Conservation (phyloP, 2,888 invertebrate genomes). For the Mesorhabditis belari region DNA sequence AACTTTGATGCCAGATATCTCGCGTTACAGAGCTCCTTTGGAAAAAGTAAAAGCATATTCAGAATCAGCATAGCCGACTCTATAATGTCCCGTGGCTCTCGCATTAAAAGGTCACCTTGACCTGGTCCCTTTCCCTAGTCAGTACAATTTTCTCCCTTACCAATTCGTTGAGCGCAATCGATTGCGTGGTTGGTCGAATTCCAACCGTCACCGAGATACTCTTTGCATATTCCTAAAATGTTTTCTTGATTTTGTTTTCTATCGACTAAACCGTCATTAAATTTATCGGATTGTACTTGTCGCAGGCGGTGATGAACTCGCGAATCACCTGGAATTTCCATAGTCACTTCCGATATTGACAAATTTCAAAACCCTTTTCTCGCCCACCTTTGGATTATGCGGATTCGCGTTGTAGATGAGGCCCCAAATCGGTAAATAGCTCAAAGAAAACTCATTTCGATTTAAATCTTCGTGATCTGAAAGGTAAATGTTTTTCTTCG, state of each 20-base stretch:
- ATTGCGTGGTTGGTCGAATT: neutral
- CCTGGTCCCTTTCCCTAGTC: too few species aligned
- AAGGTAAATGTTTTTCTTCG: neutral
- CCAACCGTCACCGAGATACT: neutral
- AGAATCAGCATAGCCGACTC: too few species aligned
- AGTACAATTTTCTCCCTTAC: too few species aligned
- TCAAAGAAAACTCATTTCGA: neutral
- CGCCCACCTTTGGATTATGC: neutral
- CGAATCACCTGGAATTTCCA: neutral
- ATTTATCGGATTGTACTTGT: neutral
- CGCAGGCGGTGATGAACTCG: neutral
- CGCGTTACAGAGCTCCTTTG: too few species aligned
- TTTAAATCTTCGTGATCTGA: neutral
- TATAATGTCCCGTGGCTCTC: too few species aligned
- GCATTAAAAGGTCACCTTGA: too few species aligned
- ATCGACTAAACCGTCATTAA: neutral
- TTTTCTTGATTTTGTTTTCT: neutral
- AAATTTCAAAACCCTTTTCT: neutral
- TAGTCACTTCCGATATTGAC: too few species aligned
- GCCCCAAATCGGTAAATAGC: neutral
- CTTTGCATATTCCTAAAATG: neutral
- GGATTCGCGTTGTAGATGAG: neutral
- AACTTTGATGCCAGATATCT: too few species aligned
- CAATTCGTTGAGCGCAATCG: neutral
- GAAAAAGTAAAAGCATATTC: too few species aligned